Percentiles rank a stretch among this genome's conserved stretches.
phyloP scores from a whole-genome alignment of 1,140 invertebrate genomes.

The Cardiocondyla obscurior region DNA sequence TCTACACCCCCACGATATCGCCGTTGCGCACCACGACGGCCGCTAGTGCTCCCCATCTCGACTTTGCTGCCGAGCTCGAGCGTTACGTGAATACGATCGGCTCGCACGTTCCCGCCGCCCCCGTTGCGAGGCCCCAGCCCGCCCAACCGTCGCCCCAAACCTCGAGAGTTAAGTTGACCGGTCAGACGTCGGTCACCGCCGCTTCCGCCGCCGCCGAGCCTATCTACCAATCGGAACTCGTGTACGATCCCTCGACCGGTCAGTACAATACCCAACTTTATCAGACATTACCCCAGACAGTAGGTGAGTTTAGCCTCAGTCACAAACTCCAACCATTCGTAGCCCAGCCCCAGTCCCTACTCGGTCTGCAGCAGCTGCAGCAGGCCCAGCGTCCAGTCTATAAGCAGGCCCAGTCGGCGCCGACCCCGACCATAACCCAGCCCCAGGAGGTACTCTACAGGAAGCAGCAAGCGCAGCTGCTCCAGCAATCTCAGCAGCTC shows the following conservation, averaged over 20 bases:
- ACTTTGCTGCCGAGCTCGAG: slow-evolving; percentile 90
- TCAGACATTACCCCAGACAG: slow-evolving; percentile 89
- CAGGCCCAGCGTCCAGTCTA: slow-evolving; percentile 73
- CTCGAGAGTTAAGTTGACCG: slow-evolving; percentile 68
- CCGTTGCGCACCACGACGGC: slow-evolving; percentile 79
- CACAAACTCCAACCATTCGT: slow-evolving; percentile 90
- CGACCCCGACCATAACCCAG: slow-evolving; percentile 67
- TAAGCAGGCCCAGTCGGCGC: slow-evolving; percentile 75
- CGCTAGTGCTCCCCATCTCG: slow-evolving; percentile 84
- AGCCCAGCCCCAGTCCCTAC: slow-evolving; percentile 84
- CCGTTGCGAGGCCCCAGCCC: slow-evolving; percentile 61
- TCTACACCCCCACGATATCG: slow-evolving; percentile 77
- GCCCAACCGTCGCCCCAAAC: slow-evolving; percentile 55
- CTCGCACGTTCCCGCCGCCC: slow-evolving; percentile 81
- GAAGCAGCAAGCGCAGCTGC: slow-evolving; percentile 87
- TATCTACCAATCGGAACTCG: slow-evolving; percentile 90
- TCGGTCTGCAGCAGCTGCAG: slow-evolving; percentile 74
- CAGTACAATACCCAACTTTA: slow-evolving; percentile 92
- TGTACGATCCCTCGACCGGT: slow-evolving; percentile 90
- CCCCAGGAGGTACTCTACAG: slow-evolving; percentile 88
- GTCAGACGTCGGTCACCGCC: slow-evolving; percentile 77
- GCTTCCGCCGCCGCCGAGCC: slow-evolving; percentile 83
- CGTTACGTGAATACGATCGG: slow-evolving; percentile 91
- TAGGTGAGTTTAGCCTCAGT: slow-evolving; percentile 88
- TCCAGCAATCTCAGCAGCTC: slow-evolving; percentile 89